Evolutionary conservation across 2,888 invertebrate species (phyloP).

Genomic region (Xanthorhoe designata): DNA sequence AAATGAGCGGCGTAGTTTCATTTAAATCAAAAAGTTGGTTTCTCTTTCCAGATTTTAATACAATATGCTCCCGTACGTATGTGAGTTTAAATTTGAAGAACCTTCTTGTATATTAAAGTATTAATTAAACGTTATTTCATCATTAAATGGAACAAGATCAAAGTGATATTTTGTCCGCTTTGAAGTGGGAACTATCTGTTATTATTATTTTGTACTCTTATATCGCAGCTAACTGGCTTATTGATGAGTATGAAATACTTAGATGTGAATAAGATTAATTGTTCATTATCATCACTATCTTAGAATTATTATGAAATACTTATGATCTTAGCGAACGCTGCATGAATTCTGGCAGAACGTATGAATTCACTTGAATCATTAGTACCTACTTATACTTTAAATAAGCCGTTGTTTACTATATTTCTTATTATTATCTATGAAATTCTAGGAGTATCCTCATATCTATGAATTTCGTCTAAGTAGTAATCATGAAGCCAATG

Average conservation of each 20-base stretch:
- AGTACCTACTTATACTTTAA: neutral
- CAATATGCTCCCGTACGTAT: slow-evolving; percentile 48
- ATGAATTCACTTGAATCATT: slow-evolving; percentile 6
- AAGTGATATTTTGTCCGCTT: slow-evolving; percentile 69
- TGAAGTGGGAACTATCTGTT: slow-evolving; percentile 65
- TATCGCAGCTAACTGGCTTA: slow-evolving; percentile 38
- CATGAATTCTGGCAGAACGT: slow-evolving; percentile 1
- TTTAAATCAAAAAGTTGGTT: slow-evolving; percentile 69
- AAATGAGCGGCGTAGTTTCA: slow-evolving; percentile 69
- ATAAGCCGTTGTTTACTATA: no score
- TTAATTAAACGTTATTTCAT: slow-evolving; percentile 63
- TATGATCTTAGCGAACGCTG: slow-evolving; percentile 21
- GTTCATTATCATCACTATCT: slow-evolving; percentile 27
- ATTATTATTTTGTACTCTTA: slow-evolving; percentile 39
- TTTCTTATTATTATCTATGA: no score
- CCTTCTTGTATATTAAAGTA: slow-evolving; percentile 66
- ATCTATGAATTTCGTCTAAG: neutral
- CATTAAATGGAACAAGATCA: slow-evolving; percentile 74
- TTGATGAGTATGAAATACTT: slow-evolving; percentile 34
- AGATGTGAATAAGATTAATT: slow-evolving; percentile 28
- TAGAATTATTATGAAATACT: slow-evolving; percentile 23
- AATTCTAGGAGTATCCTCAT: no score
- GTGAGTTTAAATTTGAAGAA: slow-evolving; percentile 61
- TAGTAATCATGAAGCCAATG: neutral
- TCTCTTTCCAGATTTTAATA: slow-evolving; percentile 56